phyloP scores from a whole-genome alignment of 1,140 invertebrate species.

The Maconellicoccus hirsutus region DNA sequence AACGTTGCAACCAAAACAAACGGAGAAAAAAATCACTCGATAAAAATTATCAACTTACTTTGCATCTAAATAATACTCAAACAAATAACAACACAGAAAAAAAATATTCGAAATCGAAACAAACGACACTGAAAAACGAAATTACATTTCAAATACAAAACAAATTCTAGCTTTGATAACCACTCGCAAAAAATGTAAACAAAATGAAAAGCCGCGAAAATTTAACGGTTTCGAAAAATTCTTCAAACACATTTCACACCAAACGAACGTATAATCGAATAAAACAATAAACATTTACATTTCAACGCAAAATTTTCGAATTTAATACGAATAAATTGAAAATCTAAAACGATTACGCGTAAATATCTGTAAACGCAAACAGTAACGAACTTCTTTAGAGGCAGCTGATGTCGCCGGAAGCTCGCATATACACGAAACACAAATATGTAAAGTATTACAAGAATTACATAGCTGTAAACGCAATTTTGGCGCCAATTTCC shows the following conservation, averaged over 20 bases:
- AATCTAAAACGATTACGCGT: conserved; percentile 12
- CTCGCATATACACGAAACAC: conserved; percentile 20
- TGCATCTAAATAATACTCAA: no score
- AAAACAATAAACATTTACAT: neutral
- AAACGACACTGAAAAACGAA: neutral
- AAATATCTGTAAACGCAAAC: conserved; percentile 17
- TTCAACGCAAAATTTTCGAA: neutral
- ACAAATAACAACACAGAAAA: no score
- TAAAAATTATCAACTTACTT: no score
- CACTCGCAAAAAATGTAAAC: neutral
- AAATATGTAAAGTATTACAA: conserved; percentile 63
- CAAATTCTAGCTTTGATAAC: neutral
- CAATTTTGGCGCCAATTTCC: conserved; percentile 46
- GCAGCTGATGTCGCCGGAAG: conserved; percentile 21
- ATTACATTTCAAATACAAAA: neutral
- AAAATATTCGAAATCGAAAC: no score
- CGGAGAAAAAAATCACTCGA: no score
- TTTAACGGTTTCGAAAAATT: neutral
- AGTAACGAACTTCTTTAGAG: conserved; percentile 21
- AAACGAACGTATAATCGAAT: neutral
- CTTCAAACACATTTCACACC: neutral
- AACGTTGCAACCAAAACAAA: no score
- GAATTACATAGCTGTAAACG: conserved; percentile 58
- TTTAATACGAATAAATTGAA: neutral
- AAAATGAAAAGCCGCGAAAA: conserved; percentile 3